These are phyloP conservation scores for Entomobrya multifasciata DNA, from an alignment of 2,888 invertebrate genomes.

Conservation along the genomic window DNA sequence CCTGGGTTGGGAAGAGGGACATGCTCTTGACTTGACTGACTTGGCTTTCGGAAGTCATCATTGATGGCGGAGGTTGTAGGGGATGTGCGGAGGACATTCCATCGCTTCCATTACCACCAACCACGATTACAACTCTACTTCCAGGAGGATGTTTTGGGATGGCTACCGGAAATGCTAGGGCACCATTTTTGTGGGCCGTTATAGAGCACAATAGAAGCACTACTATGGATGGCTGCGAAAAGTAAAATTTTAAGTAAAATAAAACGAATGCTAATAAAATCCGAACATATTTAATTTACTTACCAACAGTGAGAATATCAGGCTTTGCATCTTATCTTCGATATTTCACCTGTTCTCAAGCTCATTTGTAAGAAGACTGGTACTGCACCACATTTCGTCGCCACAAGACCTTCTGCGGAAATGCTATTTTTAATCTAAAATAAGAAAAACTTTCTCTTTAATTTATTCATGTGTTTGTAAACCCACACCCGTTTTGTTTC, in stretches of 20 bases:
- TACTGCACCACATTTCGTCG: slow-evolving; percentile 29
- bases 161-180: background rate
- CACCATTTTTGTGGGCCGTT: background rate
- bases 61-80: background rate
- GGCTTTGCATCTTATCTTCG: slow-evolving; percentile 29
- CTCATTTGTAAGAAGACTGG: slow-evolving; percentile 51
- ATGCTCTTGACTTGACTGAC: slow-evolving; percentile 25
- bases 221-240: background rate
- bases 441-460: background rate
- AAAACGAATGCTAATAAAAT: no score
- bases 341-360: slow-evolving; percentile 37
- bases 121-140: slow-evolving; percentile 43
- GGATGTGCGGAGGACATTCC: no score
- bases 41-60: slow-evolving; percentile 11
- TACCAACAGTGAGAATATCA: slow-evolving; percentile 19
- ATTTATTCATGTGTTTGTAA: background rate
- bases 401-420: slow-evolving; percentile 36
- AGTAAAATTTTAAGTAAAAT: background rate
- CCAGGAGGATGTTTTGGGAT: slow-evolving; percentile 6
- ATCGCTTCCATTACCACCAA: background rate
- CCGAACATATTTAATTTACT: background rate
- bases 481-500: slow-evolving; percentile 6
- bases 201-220: background rate
- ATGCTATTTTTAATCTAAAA: background rate
- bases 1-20: background rate